Base-by-base conservation (phyloP, 64 coral and sea anemone genomes). In the Montipora sp. region DNA sequence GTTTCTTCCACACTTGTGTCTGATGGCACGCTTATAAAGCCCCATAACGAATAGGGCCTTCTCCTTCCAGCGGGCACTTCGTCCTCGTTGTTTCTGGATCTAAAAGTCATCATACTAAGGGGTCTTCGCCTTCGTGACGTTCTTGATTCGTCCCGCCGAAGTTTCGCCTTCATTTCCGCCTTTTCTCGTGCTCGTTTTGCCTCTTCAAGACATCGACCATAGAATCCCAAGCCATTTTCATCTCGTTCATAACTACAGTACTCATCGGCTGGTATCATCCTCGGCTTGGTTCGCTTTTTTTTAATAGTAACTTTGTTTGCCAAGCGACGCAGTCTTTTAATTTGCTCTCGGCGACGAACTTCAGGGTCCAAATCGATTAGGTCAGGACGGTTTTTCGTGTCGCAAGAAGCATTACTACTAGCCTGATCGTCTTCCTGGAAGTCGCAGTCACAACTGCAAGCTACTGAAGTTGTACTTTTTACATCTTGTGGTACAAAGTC, bases 401-500 rank as follows among this genome's bases (percentile, higher is more conserved):
- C 19, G 18, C 60, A 50, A 15, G 65, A 85, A 49, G 14, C 75
- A 78, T 49, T 13, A 13, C 16, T 12, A n/a, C 65, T 19, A 21
- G 63, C 3, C 10, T 85, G 63, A 3, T 85, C 82, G 14, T 85
- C 82, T 72, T 36, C 36, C 36, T 70, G 63, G 47, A 85, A 67
- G 47, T 85, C 82, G 3, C 63, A 71, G 50, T 14, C 82, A 85
- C 82, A 85, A 66, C 82, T 72, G 22, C 82, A 85, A 23, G 82
- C 82, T 22, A 85, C 82, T 7, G 82, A 85, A 18, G 82, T 49
- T 71, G 82, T 85, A 27, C 65, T 85, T 85, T 85, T 85, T 0
- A 85, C 82, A 68, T 85, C 82, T 3, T 85, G 65, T 5, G 82
- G 82, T 4, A 85, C 82, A 11, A 85, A 85, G 36, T 85, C 82